A percentile compares a stretch with the other conserved stretches of the same genome.
Evolutionary conservation across 2,113 vertebrate genomes (phyloP).

Genomic region (Muntiacus reevesi): DNA sequence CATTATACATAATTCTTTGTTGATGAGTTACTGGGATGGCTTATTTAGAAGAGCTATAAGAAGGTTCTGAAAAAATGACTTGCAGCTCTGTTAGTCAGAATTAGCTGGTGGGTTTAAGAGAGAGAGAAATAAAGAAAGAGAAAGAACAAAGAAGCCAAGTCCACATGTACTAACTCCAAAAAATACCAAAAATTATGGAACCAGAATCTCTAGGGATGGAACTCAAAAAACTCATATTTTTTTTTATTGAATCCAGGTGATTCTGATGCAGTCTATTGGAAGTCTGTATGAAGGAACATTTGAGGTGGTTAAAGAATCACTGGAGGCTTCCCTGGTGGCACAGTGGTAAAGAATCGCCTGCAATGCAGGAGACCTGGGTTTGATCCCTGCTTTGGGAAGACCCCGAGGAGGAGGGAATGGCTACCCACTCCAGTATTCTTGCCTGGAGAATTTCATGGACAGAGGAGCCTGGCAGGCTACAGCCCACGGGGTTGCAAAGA

Average conservation of each 20-base stretch:
- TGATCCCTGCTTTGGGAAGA: not conserved
- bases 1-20: not conserved
- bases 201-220: not conserved
- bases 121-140: not conserved
- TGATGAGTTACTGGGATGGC: not conserved
- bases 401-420: not conserved
- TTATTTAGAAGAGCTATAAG: not conserved
- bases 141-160: not conserved
- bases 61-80: not conserved
- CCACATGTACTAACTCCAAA: not conserved
- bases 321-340: not conserved
- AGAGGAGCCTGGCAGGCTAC: not conserved
- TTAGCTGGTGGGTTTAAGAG: not conserved
- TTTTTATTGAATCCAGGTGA: not conserved
- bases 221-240: not conserved
- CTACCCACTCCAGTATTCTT: not conserved
- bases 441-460: not conserved
- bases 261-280: not conserved
- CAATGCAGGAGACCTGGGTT: not conserved
- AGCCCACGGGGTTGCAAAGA: not conserved
- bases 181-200: not conserved
- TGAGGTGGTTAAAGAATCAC: not conserved
- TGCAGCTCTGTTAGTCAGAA: not conserved
- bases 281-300: not conserved
- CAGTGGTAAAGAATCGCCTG: not conserved